Conservation (phyloP, 2,888 invertebrate genomes). For the Baronia brevicornis region DNA sequence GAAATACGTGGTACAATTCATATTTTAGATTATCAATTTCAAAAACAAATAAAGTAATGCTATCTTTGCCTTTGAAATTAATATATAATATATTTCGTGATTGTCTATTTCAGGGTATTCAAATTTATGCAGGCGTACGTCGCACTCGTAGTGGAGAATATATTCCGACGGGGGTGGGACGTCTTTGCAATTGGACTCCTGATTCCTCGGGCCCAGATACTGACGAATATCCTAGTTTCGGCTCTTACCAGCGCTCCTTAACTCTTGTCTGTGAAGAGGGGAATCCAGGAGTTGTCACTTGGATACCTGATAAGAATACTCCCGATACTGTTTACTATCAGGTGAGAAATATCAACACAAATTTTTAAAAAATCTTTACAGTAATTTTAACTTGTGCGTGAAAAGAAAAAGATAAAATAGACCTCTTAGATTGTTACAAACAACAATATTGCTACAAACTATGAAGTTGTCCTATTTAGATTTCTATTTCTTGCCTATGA, state of each 20-base stretch:
- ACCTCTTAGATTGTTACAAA: no score
- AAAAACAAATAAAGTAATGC: no score
- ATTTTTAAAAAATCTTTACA: no score
- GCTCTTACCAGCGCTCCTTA: constrained; percentile 90
- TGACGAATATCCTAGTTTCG: constrained; percentile 90
- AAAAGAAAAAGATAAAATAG: no score
- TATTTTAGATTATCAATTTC: no score
- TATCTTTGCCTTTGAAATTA: no score
- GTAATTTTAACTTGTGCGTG: no score
- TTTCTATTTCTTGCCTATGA: no score
- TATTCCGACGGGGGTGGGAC: constrained; percentile 85
- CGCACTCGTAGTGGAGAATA: constrained; percentile 80
- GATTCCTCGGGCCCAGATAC: constrained; percentile 81
- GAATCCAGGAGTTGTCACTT: constrained; percentile 88
- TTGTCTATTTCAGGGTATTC: constrained; percentile 81
- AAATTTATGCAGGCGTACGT: constrained; percentile 88
- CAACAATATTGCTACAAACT: no score
- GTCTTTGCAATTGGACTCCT: constrained; percentile 92
- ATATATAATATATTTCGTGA: no score
- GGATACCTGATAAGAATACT: constrained; percentile 90
- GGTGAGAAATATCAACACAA: constrained; percentile 75
- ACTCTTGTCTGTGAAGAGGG: constrained; percentile 89
- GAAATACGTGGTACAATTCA: no score
- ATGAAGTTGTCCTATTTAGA: no score
- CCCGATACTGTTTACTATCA: constrained; percentile 96